These are phyloP conservation scores for Bambusicola thoracicus DNA, from an alignment of 2,113 vertebrate genomes.

Conservation along the genomic window DNA sequence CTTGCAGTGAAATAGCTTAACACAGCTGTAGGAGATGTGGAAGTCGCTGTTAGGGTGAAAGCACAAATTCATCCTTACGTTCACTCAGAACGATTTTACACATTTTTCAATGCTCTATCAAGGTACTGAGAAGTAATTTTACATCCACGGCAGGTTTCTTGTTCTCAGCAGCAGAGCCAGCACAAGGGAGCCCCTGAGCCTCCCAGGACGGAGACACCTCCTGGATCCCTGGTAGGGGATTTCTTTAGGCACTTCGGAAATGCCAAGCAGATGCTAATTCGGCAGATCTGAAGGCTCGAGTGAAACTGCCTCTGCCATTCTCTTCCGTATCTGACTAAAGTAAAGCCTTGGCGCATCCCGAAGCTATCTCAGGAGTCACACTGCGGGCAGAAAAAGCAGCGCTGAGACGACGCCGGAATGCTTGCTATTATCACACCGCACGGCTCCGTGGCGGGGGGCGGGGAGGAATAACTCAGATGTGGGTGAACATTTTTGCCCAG, in stretches of 20 bases:
- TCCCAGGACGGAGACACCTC: too few relatives aligned
- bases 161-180: neutral
- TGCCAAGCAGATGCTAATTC: neutral
- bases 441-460: accelerated
- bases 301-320: neutral
- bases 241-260: neutral
- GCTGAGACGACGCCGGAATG: too few relatives aligned
- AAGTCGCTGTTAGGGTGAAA: neutral
- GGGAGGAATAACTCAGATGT: neutral
- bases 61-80: neutral
- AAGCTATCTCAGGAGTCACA: too few relatives aligned
- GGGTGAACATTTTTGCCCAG: neutral
- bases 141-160: neutral
- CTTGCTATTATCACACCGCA: too few relatives aligned
- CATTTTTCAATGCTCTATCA: neutral
- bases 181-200: too few relatives aligned
- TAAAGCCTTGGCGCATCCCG: too few relatives aligned
- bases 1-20: neutral
- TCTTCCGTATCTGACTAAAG: too few relatives aligned
- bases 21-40: neutral
- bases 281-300: neutral
- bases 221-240: neutral
- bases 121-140: neutral
- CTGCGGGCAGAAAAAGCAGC: too few relatives aligned
- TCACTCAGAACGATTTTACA: neutral